Conservation (phyloP, 2,888 invertebrate species). For the Diaperis boleti region DNA sequence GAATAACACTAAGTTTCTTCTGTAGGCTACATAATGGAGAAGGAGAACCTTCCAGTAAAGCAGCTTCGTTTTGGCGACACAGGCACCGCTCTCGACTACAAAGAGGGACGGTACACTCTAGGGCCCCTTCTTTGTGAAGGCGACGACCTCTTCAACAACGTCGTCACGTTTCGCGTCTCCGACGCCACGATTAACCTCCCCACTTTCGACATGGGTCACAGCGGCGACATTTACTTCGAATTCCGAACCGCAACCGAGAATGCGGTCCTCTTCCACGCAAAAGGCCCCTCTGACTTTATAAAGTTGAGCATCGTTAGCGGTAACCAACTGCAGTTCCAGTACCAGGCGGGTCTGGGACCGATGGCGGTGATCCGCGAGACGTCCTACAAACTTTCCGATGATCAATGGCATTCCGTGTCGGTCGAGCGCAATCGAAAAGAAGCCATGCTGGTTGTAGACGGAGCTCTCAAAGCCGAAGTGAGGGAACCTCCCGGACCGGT, state of each 20-base stretch:
- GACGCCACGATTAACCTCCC: slow-evolving; percentile 92
- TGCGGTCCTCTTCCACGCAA: slow-evolving; percentile 91
- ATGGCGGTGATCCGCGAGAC: slow-evolving; percentile 89
- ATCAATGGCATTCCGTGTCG: slow-evolving; percentile 94
- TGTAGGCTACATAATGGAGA: slow-evolving; percentile 82
- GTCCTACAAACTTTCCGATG: slow-evolving; percentile 86
- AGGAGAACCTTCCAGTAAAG: slow-evolving; percentile 92
- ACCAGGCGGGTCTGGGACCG: slow-evolving; percentile 90
- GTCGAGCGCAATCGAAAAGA: slow-evolving; percentile 95
- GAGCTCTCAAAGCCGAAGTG: slow-evolving; percentile 85
- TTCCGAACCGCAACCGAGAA: slow-evolving; percentile 92
- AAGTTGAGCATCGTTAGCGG: slow-evolving; percentile 90
- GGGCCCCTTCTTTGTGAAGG: slow-evolving; percentile 93
- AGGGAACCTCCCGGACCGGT: slow-evolving; percentile 87
- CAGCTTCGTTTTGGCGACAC: slow-evolving; percentile 96
- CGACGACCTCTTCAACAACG: slow-evolving; percentile 93
- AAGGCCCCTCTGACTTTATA: slow-evolving; percentile 90
- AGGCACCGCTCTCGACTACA: slow-evolving; percentile 81
- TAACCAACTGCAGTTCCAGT: slow-evolving; percentile 91
- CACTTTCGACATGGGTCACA: slow-evolving; percentile 91
- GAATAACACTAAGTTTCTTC: no score
- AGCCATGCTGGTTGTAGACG: slow-evolving; percentile 92
- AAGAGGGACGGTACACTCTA: slow-evolving; percentile 88
- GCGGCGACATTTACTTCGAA: slow-evolving; percentile 97
- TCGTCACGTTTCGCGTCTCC: slow-evolving; percentile 91